Conservation (phyloP, 1,140 invertebrate species). For the Drosophila triauraria region DNA sequence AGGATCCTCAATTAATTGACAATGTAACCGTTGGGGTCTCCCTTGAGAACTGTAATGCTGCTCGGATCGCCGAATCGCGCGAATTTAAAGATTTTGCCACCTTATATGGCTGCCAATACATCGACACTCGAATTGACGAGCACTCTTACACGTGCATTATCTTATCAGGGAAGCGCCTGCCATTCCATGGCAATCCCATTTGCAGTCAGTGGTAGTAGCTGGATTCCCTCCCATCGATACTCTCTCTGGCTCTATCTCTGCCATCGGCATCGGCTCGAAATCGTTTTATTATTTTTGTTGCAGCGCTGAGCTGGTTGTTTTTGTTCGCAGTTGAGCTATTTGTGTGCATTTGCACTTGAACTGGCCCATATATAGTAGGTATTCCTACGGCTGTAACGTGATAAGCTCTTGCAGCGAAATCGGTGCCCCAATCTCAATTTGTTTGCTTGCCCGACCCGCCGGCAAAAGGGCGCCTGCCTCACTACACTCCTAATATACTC, state of each 20-base stretch:
- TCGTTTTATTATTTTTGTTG: slow-evolving; percentile 22
- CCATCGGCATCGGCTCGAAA: slow-evolving; percentile 13
- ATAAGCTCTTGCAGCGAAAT: slow-evolving; percentile 54
- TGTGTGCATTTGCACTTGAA: slow-evolving; percentile 77
- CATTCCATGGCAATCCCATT: slow-evolving; percentile 52
- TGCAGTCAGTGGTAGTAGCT: slow-evolving; percentile 13
- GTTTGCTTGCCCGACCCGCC: slow-evolving; percentile 55
- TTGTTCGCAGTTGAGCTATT: slow-evolving; percentile 47
- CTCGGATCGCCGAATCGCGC: slow-evolving; percentile 24
- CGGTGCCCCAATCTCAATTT: slow-evolving; percentile 63
- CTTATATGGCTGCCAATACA: slow-evolving; percentile 42
- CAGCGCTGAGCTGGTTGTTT: slow-evolving; percentile 26
- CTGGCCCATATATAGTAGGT: slow-evolving; percentile 47
- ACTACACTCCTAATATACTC: slow-evolving; percentile 24
- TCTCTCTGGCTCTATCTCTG: neutral
- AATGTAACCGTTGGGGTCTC: slow-evolving; percentile 18
- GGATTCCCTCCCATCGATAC: slow-evolving; percentile 27
- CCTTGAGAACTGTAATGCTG: slow-evolving; percentile 52
- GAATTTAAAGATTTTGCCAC: slow-evolving; percentile 71
- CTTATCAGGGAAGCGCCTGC: slow-evolving; percentile 63
- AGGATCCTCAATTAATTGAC: slow-evolving; percentile 15
- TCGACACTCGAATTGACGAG: slow-evolving; percentile 36
- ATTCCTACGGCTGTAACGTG: slow-evolving; percentile 17
- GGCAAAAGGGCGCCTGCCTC: slow-evolving; percentile 49
- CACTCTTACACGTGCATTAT: slow-evolving; percentile 58